These are phyloP conservation scores for Nomada lathburiana DNA, from an alignment of 2,888 invertebrate species.

Conservation along the genomic window DNA sequence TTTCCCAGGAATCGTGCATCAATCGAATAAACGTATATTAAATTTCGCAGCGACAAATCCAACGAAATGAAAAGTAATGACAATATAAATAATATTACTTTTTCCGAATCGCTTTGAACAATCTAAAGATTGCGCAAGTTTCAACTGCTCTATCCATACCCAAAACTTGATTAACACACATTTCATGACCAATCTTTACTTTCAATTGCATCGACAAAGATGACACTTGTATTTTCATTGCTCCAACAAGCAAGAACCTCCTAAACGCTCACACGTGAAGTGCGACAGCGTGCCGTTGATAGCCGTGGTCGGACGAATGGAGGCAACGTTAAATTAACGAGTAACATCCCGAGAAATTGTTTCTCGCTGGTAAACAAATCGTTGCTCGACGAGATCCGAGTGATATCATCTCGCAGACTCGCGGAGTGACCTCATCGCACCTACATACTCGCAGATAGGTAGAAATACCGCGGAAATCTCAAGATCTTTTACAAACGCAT, in stretches of 20 bases:
- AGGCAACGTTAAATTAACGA: background rate
- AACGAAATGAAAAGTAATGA: no score
- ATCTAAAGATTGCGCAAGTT: no score
- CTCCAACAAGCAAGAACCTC: background rate
- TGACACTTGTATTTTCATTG: background rate
- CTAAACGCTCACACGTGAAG: background rate
- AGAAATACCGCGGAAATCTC: constrained; percentile 50
- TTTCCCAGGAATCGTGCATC: no score
- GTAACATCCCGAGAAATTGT: constrained; percentile 31
- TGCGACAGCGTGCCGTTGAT: background rate
- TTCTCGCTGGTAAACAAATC: constrained; percentile 57
- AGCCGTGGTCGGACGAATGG: background rate
- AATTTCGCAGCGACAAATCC: no score
- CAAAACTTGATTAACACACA: no score
- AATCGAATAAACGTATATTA: no score
- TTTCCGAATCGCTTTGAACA: no score
- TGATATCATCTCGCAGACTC: constrained; percentile 68
- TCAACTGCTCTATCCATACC: no score
- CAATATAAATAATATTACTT: no score
- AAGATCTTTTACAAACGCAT: constrained; percentile 36
- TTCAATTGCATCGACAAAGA: no score
- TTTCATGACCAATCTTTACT: no score
- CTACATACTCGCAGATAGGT: constrained; percentile 58
- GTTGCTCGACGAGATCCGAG: constrained; percentile 42
- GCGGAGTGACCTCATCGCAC: constrained; percentile 67